phyloP scores from a whole-genome alignment of 2,888 invertebrate species.

The Troilus luridus region DNA sequence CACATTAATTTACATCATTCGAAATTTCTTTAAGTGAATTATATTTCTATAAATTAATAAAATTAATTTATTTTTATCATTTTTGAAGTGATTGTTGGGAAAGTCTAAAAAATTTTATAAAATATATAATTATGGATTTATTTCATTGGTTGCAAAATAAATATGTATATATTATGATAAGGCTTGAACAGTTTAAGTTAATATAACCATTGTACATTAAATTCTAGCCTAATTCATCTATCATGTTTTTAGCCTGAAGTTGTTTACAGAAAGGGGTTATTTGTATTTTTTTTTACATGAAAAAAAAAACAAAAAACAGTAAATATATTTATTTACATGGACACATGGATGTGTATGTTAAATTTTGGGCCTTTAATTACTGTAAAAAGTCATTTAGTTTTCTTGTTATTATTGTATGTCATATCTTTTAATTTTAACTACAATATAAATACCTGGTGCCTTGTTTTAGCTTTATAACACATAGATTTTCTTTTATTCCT shows the following conservation, averaged over 20 bases:
- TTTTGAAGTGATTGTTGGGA: conserved; percentile 34
- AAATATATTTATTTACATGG: conserved; percentile 9
- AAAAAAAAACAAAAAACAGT: background rate
- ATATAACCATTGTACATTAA: conserved; percentile 50
- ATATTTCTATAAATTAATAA: conserved; percentile 47
- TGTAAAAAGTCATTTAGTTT: conserved; percentile 39
- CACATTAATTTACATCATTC: background rate
- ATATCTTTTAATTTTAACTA: conserved; percentile 35
- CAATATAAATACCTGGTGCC: conserved; percentile 41
- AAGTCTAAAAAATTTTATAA: conserved; percentile 40
- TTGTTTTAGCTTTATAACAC: conserved; percentile 31
- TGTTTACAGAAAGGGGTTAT: background rate
- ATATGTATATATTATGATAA: conserved; percentile 50
- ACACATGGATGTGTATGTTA: background rate
- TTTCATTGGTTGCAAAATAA: conserved; percentile 26
- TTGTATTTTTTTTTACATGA: conserved; percentile 13
- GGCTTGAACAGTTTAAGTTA: conserved; percentile 52
- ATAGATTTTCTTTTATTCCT: background rate
- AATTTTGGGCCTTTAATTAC: background rate
- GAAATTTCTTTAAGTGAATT: background rate
- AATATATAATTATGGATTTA: conserved; percentile 48
- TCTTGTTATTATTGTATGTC: conserved; percentile 35
- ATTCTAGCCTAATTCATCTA: conserved; percentile 56
- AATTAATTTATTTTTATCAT: conserved; percentile 48
- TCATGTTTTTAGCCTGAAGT: conserved; percentile 22